Evolutionary conservation across 92 coral and sea anemone genomes (phyloP).

Genomic region (Paragorgia papillata): DNA sequence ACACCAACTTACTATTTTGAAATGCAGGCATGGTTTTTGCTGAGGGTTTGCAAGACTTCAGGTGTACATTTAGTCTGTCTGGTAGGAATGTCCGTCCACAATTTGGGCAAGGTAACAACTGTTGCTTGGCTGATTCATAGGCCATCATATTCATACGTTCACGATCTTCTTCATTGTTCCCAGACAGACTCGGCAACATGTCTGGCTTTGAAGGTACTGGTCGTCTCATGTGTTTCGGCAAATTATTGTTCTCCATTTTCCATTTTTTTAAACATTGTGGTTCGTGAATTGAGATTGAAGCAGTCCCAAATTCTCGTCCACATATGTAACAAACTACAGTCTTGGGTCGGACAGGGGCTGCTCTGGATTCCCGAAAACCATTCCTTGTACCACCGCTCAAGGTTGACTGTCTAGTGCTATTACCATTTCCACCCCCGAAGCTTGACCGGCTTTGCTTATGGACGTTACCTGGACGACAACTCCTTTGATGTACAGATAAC

Average conservation of each 20-base stretch:
- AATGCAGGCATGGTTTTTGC: conserved; percentile 61
- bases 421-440: conserved; percentile 26
- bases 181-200: conserved; percentile 78
- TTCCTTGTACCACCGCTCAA: conserved; percentile 48
- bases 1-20: conserved; percentile 64
- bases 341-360: conserved; percentile 71
- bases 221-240: conserved; percentile 85
- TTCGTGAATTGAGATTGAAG: conserved; percentile 93
- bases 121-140: conserved; percentile 78
- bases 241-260: conserved; percentile 81
- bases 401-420: conserved; percentile 33
- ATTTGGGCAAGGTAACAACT: conserved; percentile 83
- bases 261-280: conserved; percentile 96
- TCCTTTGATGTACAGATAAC: conserved; percentile 84
- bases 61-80: conserved; percentile 80
- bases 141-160: conserved; percentile 86
- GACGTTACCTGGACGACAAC: conserved; percentile 81
- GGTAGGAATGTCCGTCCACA: conserved; percentile 96
- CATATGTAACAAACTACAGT: conserved; percentile 96
- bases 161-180: conserved; percentile 60
- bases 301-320: conserved; percentile 96
- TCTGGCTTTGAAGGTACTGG: conserved; percentile 87
- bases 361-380: conserved; percentile 59
- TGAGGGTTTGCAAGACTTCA: conserved; percentile 78
- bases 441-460: conserved; percentile 69